Percentiles rank a stretch among this genome's conserved stretches.
Conservation (phyloP, 2,888 invertebrate species). For the Loripinus fragilis region DNA sequence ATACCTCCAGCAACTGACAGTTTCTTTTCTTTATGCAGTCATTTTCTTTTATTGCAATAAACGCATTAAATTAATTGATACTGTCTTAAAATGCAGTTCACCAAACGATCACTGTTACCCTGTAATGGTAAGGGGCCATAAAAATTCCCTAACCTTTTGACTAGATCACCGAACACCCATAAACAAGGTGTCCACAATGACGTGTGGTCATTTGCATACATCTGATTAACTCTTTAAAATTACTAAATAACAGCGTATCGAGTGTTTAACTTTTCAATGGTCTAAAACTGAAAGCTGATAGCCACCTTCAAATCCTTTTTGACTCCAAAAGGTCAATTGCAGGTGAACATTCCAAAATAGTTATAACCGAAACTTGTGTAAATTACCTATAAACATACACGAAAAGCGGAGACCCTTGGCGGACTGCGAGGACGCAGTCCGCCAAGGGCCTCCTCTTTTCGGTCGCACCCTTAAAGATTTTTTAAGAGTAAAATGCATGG, state of each 20-base stretch:
- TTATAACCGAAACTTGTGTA: no score
- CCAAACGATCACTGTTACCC: neutral
- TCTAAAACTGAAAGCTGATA: constrained; percentile 15
- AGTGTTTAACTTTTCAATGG: neutral
- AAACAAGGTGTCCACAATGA: constrained; percentile 19
- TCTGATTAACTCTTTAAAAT: constrained; percentile 12
- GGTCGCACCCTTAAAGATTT: no score
- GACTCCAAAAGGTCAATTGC: constrained; percentile 5
- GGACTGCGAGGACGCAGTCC: no score
- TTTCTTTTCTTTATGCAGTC: neutral
- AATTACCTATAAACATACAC: no score
- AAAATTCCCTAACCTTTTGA: constrained; percentile 13
- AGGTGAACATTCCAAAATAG: neutral
- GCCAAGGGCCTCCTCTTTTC: no score
- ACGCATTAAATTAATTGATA: constrained; percentile 4
- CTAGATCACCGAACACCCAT: neutral
- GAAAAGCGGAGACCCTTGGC: no score
- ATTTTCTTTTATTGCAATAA: neutral
- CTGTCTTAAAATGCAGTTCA: neutral
- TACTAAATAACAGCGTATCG: constrained; percentile 3
- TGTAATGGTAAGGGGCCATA: neutral
- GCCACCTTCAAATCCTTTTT: neutral
- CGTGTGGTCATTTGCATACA: constrained; percentile 20
- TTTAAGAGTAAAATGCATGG: no score
- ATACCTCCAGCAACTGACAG: neutral